Conservation (phyloP, 1,140 invertebrate genomes). For the Anastatus disparis region DNA sequence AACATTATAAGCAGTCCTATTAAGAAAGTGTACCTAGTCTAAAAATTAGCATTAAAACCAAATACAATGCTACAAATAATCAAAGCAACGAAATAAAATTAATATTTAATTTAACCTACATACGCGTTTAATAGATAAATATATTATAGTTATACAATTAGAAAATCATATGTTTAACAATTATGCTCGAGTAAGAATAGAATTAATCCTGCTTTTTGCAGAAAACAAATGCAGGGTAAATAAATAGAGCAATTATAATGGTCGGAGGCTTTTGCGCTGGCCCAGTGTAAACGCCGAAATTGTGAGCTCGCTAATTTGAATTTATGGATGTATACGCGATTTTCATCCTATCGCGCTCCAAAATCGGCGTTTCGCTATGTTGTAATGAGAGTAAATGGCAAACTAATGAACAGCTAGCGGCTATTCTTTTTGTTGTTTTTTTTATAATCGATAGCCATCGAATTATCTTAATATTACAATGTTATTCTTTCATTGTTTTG, state of each 20-base stretch:
- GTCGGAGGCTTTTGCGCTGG: background rate
- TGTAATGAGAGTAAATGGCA: conserved; percentile 30
- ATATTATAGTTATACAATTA: too few relatives aligned
- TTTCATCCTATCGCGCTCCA: conserved; percentile 26
- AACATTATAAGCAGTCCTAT: too few relatives aligned
- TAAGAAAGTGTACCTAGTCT: too few relatives aligned
- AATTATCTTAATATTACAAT: background rate
- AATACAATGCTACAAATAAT: too few relatives aligned
- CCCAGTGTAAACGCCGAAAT: conserved; percentile 18
- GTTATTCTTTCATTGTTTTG: background rate
- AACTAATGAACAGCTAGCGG: conserved; percentile 16
- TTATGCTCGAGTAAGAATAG: too few relatives aligned
- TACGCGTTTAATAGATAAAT: too few relatives aligned
- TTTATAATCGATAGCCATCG: background rate
- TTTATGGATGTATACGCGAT: conserved; percentile 30
- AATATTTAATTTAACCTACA: too few relatives aligned
- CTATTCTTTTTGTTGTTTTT: background rate
- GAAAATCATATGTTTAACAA: too few relatives aligned
- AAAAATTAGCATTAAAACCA: too few relatives aligned
- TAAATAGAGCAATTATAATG: conserved; percentile 28
- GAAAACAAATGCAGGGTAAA: too few relatives aligned
- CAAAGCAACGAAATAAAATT: too few relatives aligned
- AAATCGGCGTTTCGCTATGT: conserved; percentile 1
- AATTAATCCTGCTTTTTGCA: too few relatives aligned
- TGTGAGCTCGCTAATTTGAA: conserved; percentile 35